phyloP scores from a whole-genome alignment of 2,797 vertebrate genomes.

The Melanotaenia parkinsoni region DNA sequence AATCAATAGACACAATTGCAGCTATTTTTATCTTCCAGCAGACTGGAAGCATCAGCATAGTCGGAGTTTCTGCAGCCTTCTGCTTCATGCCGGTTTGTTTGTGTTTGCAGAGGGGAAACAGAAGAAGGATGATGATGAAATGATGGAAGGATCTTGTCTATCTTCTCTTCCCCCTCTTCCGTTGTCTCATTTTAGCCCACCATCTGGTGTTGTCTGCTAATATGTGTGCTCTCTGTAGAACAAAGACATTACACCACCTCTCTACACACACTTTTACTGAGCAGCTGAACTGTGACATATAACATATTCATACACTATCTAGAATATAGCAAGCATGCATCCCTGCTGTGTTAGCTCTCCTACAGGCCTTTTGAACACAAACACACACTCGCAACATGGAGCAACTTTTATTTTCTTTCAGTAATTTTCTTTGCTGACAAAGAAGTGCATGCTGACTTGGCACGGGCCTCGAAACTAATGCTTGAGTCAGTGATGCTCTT shows the following conservation, averaged over 20 bases:
- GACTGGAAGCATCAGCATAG: conserved; percentile 3
- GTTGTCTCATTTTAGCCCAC: conserved; percentile 73
- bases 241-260: conserved; percentile 73
- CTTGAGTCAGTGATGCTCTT: conserved; percentile 66
- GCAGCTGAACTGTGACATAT: conserved; percentile 42
- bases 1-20: background rate
- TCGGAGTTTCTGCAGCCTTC: background rate
- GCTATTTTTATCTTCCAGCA: background rate
- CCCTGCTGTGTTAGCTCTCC: conserved; percentile 52
- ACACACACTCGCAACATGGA: conserved; percentile 31
- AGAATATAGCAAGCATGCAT: conserved; percentile 43
- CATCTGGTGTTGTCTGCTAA: conserved; percentile 79
- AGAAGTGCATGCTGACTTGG: conserved; percentile 60
- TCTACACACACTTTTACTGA: conserved; percentile 20
- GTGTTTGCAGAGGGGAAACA: conserved; percentile 59
- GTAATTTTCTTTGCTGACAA: conserved; percentile 43
- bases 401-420: conserved; percentile 24
- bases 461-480: conserved; percentile 45
- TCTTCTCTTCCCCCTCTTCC: conserved; percentile 69
- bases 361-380: conserved; percentile 22
- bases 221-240: conserved; percentile 63
- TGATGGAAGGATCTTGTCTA: conserved; percentile 77
- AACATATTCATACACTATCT: conserved; percentile 32
- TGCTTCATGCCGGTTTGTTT: conserved; percentile 44
- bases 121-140: conserved; percentile 74